Evolutionary conservation across 37 sponge, comb jelly and placozoan species (phyloP).

Genomic region (Spongia lamella): DNA sequence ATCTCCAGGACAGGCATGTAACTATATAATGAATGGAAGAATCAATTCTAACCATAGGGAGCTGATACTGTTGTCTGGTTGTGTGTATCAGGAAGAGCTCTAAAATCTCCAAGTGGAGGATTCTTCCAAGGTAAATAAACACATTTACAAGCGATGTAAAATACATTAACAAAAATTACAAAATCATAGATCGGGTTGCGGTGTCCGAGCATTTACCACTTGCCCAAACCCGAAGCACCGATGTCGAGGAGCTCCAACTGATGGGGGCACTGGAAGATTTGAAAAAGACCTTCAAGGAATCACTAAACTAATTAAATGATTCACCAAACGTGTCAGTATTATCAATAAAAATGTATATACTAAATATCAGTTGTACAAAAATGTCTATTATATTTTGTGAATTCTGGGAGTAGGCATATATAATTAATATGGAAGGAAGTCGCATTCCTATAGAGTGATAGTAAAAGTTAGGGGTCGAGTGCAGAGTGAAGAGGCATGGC

Average conservation of each 20-base stretch:
- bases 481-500: too few species aligned
- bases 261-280: conserved; percentile 72
- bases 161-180: background rate
- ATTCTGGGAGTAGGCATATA: too few species aligned
- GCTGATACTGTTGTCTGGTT: conserved; percentile 93
- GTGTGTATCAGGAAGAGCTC: conserved; percentile 50
- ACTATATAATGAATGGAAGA: background rate
- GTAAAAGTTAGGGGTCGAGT: too few species aligned
- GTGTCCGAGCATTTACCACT: conserved; percentile 80
- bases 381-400: too few species aligned
- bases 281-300: background rate
- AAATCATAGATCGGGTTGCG: conserved; percentile 50
- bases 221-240: conserved; percentile 59
- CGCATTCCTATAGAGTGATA: too few species aligned
- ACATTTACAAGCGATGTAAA: background rate
- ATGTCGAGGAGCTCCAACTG: conserved; percentile 66
- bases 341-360: too few species aligned
- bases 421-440: too few species aligned
- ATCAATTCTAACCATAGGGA: conserved; percentile 31
- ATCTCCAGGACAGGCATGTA: conserved; percentile 64
- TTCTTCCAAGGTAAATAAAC: conserved; percentile 72
- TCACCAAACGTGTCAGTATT: too few species aligned
- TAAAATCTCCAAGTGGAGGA: conserved; percentile 44
- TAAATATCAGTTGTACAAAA: too few species aligned
- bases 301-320: too few species aligned